phyloP scores from a whole-genome alignment of 2,797 vertebrate genomes.

The Labeo calbasu region DNA sequence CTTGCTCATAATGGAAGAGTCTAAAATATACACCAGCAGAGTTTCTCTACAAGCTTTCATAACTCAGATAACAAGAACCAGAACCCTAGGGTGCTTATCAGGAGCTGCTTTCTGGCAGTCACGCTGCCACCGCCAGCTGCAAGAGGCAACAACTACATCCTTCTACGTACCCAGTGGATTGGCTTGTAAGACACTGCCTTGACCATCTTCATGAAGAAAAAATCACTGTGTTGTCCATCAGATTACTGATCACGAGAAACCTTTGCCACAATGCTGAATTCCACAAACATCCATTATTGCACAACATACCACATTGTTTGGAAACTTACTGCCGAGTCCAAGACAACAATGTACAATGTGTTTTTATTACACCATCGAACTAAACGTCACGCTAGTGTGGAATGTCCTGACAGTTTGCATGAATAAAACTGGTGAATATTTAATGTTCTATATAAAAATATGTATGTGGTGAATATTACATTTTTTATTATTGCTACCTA shows the following conservation, averaged over 20 bases:
- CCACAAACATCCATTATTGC: neutral
- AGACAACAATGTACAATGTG: neutral
- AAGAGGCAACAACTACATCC: conserved; percentile 4
- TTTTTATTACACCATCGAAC: neutral
- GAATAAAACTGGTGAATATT: conserved; percentile 1
- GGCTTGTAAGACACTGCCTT: neutral
- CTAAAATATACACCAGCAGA: neutral
- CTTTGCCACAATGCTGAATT: neutral
- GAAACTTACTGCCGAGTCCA: conserved; percentile 1
- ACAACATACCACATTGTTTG: neutral
- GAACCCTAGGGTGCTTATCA: conserved; percentile 23
- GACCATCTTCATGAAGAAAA: neutral
- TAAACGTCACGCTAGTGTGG: neutral
- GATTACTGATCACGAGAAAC: neutral
- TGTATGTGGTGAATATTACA: neutral
- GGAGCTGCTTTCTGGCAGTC: conserved; percentile 12
- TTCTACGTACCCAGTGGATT: neutral
- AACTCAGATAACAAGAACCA: conserved; percentile 22
- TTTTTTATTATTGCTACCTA: neutral
- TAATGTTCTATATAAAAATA: neutral
- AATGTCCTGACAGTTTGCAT: neutral
- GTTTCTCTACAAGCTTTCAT: conserved; percentile 5
- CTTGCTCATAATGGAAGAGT: conserved; percentile 7
- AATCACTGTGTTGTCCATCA: neutral
- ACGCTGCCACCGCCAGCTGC: neutral